phyloP scores from a whole-genome alignment of 2,113 vertebrate genomes.

The Hipposideros armiger region DNA sequence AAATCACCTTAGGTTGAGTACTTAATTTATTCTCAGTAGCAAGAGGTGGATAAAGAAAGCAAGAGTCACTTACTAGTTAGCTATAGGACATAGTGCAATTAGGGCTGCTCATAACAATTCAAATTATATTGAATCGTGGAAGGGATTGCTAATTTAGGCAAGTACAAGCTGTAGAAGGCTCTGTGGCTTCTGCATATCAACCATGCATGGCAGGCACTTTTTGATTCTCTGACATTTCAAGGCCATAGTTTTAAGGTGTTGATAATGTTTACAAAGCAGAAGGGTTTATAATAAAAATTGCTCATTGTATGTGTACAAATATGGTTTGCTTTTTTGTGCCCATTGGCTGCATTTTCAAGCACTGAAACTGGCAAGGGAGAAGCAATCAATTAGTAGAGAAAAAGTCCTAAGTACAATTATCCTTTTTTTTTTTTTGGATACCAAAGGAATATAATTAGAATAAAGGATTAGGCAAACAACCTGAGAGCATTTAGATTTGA shows the following conservation, averaged over 20 bases:
- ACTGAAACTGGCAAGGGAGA: constrained; percentile 2
- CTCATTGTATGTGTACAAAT: constrained; percentile 28
- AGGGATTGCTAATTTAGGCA: constrained; percentile 76
- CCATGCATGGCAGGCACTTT: constrained; percentile 47
- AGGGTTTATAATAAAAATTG: background rate
- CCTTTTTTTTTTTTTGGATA: constrained; percentile 26
- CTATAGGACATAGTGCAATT: constrained; percentile 75
- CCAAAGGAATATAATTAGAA: constrained; percentile 7
- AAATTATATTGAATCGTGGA: constrained; percentile 79
- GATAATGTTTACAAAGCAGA: constrained; percentile 9
- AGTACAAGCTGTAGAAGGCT: constrained; percentile 67
- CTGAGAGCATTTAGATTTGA: constrained; percentile 44
- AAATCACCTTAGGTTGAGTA: constrained; percentile 84
- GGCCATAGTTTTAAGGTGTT: background rate
- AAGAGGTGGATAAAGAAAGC: constrained; percentile 78
- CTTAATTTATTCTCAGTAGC: constrained; percentile 83
- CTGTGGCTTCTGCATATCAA: constrained; percentile 48
- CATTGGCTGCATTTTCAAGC: background rate
- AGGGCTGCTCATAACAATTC: constrained; percentile 81
- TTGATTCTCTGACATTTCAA: constrained; percentile 31
- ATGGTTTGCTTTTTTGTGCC: background rate
- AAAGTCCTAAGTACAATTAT: constrained; percentile 48
- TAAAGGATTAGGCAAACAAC: constrained; percentile 25
- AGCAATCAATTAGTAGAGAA: constrained; percentile 50
- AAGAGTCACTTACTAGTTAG: constrained; percentile 76